Evolutionary conservation across 2,113 vertebrate genomes (phyloP), one percentile per base, ranked within the genome.

Genomic region (Leuciscus idus): DNA sequence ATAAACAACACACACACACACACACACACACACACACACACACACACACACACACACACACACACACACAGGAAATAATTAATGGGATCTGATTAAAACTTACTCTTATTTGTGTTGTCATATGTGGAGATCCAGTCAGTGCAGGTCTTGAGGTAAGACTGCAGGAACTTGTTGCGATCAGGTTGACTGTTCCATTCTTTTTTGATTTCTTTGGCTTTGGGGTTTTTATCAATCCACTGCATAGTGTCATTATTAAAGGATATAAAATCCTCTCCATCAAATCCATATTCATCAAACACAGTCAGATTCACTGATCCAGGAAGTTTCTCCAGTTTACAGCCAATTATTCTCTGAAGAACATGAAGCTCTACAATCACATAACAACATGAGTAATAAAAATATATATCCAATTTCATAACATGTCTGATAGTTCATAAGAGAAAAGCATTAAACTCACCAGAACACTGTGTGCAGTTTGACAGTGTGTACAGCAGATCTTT

Each of bases 161-260:
- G n/a, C n/a, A 76, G 0, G 26, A 10, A 2, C 0, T 52, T 1
- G 26, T 17, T 76, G 0, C 8, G 75, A 21, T 1, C 26, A 6
- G 26, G 33, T 0, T 77, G 7, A 4, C 0, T 7, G 2, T 55
- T 2, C 74, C 74, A 77, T 28, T 55, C 6, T 4, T 6, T 21
- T 57, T 57, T 57, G 0, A 21, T 78, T 78, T 23, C 28, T 21
- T 55, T 12, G 1, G 48, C 75, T 33, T 36, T 57, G 19, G 26
- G 26, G 26, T 26, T 26, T 26, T 26, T 26, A 26, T 26, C 26
- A 26, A 26, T 26, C 26, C 26, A 62, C 61, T 62, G 4, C n/a
- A 12, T 1, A 12, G 59, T 62, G n/a, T 62, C n/a, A 28, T 4
- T 28, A 28, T 28, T 28, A 28, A 62, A 62, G n/a, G 11, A n/a